Evolutionary conservation across 2,888 invertebrate genomes (phyloP).

Genomic region (Acrocyrtus sp.): DNA sequence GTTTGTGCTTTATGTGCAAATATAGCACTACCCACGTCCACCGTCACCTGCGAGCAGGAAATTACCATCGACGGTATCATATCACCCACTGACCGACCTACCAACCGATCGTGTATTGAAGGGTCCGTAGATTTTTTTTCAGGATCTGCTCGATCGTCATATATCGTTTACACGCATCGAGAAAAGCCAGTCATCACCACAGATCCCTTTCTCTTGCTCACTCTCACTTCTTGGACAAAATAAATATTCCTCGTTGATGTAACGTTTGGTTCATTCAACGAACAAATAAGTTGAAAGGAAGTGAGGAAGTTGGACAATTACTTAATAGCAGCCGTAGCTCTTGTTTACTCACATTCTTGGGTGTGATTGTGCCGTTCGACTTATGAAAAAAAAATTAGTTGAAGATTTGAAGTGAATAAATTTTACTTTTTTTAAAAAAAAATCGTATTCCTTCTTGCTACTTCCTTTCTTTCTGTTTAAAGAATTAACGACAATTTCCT

Average conservation of each 20-base stretch:
- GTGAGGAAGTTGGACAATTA: constrained; percentile 12
- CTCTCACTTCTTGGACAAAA: constrained; percentile 30
- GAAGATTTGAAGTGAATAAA: too few species aligned
- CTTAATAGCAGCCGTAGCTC: too few species aligned
- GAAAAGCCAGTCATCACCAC: constrained; percentile 12
- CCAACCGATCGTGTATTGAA: constrained; percentile 17
- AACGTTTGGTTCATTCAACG: constrained; percentile 22
- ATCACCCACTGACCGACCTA: too few species aligned
- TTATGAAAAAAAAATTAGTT: too few species aligned
- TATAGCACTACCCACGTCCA: constrained; percentile 10
- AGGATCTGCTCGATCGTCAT: constrained; percentile 44
- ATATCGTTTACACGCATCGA: constrained; percentile 25
- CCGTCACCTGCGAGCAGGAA: too few species aligned
- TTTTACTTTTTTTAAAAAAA: too few species aligned
- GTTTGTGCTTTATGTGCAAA: constrained; percentile 24
- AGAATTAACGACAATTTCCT: constrained; percentile 10
- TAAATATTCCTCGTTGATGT: constrained; percentile 15
- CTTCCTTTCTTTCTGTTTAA: constrained; percentile 29
- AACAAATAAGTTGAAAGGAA: constrained; percentile 31
- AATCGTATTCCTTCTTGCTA: constrained; percentile 31
- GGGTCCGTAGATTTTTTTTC: constrained; percentile 24
- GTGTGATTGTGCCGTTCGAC: constrained; percentile 4
- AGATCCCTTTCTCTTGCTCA: constrained; percentile 24
- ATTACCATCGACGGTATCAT: too few species aligned
- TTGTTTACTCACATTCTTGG: constrained; percentile 2